Evolutionary conservation across 2,888 invertebrate species (phyloP), one percentile per base, ranked within the genome.

Genomic region (Cheilosia grossa): DNA sequence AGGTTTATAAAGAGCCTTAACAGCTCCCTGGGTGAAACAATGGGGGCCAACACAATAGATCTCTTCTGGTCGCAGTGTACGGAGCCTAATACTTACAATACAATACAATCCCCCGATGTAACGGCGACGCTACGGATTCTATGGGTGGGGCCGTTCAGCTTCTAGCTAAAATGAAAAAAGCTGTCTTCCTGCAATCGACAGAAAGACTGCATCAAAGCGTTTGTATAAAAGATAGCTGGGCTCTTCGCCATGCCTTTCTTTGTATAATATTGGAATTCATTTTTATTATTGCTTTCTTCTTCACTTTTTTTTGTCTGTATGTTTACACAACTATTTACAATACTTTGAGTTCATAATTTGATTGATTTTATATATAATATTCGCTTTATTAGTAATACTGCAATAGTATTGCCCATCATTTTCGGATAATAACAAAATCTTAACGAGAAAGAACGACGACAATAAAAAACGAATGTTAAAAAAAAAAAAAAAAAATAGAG

Each of bases 381-480:
- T 77, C 54, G 59, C 40, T 51, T 72, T 40, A 70, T 70, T 66
- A 64, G 79, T 79, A 79, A 79, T 79, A 79, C 79, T 79, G 72
- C 56, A 66, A 53, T 24, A 49, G 42, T 72, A 72, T 79, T 64
- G 79, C 64, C 66, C 61, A 44, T 66, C 24, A 19, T 63, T 64
- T 37, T 49, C 59, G 33, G 17, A 63, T n/a, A 59, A 58, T 51
- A 78, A 79, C 37, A 77, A 66, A 54, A 61, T 58, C 53, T 67
- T 54, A 77, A 78, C 69, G 59, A 63, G 40, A 67, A 17, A 37
- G 42, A 73, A 33, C 17, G 47, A 53, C 37, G 37, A 37, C 4
- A 2, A 37, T 9, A 64, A 24, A 19, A 7, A 54, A 30, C 67
- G 17, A 13, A n/a, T n/a, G n/a, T n/a, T n/a, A n/a, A 9, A 17